phyloP scores from a whole-genome alignment of 2,113 vertebrate genomes.

The Naja naja region DNA sequence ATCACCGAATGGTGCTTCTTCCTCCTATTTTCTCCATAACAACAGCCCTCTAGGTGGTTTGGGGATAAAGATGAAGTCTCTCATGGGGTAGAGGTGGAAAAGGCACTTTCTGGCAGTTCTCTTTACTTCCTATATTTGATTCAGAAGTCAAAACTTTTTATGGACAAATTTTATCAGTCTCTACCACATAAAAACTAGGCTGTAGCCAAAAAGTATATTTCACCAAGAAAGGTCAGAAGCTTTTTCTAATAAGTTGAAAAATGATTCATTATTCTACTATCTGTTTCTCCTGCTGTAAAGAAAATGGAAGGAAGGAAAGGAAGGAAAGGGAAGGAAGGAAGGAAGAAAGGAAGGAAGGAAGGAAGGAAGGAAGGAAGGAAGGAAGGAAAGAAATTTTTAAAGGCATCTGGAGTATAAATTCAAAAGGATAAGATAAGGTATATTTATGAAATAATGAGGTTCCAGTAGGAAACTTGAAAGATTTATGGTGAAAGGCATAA shows the following conservation, averaged over 20 bases:
- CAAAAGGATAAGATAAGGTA: not conserved
- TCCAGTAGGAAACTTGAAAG: not conserved
- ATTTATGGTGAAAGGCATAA: not conserved
- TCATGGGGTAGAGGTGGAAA: not conserved
- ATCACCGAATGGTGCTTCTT: not conserved
- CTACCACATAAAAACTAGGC: not conserved
- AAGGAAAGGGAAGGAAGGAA: not conserved
- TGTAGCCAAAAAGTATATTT: not conserved
- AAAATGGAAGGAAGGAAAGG: not conserved
- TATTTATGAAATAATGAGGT: not conserved
- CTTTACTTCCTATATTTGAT: not conserved
- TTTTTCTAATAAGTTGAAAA: not conserved
- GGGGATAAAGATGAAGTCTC: not conserved
- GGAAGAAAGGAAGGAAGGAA: no score
- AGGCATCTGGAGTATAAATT: not conserved
- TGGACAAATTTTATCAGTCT: not conserved
- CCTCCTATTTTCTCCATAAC: not conserved
- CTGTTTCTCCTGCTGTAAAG: not conserved
- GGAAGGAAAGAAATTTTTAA: not conserved
- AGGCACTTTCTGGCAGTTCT: not conserved
- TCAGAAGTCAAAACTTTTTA: not conserved
- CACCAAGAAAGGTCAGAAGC: not conserved
- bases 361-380: not conserved
- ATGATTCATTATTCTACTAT: not conserved
- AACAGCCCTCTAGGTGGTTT: not conserved